These are phyloP conservation scores for Phyllostomus hastatus DNA, from an alignment of 2,113 vertebrate species.

Conservation along the genomic window DNA sequence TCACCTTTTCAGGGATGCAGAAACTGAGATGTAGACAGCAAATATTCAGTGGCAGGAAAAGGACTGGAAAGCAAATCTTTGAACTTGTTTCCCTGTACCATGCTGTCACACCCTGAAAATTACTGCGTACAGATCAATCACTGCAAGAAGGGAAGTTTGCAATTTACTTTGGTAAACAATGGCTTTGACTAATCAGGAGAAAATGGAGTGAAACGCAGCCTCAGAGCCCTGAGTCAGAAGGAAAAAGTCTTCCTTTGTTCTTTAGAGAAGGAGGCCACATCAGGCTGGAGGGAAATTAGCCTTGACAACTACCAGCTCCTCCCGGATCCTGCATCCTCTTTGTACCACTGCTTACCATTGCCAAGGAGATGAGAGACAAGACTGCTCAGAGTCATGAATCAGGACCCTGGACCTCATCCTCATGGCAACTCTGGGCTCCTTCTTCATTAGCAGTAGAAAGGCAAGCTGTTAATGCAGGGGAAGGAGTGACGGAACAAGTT, in stretches of 20 bases:
- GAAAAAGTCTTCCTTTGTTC: neutral
- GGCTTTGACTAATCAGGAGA: constrained; percentile 11
- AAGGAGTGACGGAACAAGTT: neutral
- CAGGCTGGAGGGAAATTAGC: neutral
- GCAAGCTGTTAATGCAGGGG: neutral
- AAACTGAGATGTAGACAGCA: neutral
- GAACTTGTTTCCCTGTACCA: neutral
- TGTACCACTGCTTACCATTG: neutral
- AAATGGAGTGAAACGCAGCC: neutral
- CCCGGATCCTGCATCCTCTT: neutral
- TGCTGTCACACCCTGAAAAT: neutral
- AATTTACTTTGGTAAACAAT: neutral
- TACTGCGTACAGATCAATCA: neutral
- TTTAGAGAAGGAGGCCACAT: neutral
- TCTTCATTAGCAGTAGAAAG: neutral
- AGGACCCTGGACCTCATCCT: neutral
- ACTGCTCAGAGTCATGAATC: neutral
- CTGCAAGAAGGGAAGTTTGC: neutral
- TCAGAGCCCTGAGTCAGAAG: neutral
- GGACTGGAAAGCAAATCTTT: neutral
- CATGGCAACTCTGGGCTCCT: neutral
- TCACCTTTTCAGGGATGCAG: neutral
- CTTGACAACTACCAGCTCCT: neutral
- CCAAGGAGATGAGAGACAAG: neutral
- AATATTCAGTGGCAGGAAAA: neutral